These are phyloP conservation scores for Talpa occidentalis DNA, from an alignment of 2,113 vertebrate genomes.

Conservation along the genomic window DNA sequence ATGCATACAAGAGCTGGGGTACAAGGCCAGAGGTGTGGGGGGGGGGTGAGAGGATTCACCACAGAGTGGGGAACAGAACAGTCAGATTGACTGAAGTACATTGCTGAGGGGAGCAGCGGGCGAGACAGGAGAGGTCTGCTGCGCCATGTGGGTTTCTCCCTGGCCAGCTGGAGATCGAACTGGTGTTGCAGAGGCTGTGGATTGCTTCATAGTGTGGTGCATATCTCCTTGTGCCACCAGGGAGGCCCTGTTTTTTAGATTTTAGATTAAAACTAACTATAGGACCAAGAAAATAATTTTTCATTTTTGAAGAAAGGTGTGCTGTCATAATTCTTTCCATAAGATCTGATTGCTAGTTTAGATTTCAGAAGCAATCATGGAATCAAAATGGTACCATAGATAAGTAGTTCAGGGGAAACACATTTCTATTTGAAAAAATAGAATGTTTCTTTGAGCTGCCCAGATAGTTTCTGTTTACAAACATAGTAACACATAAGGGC, in stretches of 20 bases:
- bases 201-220: not conserved
- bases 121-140: too few relatives aligned
- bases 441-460: not conserved
- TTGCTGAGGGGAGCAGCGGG: too few relatives aligned
- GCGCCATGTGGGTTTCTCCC: too few relatives aligned
- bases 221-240: too few relatives aligned
- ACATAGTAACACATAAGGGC: not conserved
- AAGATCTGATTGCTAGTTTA: not conserved
- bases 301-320: conserved; percentile 42
- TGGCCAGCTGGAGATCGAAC: too few relatives aligned
- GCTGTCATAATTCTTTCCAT: not conserved
- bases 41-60: too few relatives aligned
- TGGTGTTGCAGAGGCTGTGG: too few relatives aligned
- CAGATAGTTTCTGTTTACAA: not conserved
- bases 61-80: too few relatives aligned
- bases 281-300: conserved; percentile 29
- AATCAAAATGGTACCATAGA: not conserved
- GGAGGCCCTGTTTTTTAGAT: conserved; percentile 4
- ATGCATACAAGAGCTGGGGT: too few relatives aligned
- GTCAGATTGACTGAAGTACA: too few relatives aligned
- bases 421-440: not conserved
- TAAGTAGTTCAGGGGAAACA: not conserved
- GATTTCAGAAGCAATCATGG: not conserved
- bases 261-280: conserved; percentile 22
- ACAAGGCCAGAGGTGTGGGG: too few relatives aligned